These are phyloP conservation scores for Zhuqinia jingwanae DNA, from an alignment of 2,888 invertebrate species.

Conservation along the genomic window DNA sequence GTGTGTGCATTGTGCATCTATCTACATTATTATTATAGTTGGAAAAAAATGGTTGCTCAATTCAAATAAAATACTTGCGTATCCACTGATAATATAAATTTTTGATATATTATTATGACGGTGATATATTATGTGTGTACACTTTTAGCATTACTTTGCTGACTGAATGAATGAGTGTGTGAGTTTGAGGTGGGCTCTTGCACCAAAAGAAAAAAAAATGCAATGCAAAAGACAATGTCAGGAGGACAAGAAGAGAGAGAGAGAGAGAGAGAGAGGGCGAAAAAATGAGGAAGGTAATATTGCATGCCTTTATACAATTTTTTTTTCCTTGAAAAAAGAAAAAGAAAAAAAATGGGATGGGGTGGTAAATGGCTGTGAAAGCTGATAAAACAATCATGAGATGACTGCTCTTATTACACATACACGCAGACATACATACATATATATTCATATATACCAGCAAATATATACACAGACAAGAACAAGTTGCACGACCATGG, in stretches of 20 bases:
- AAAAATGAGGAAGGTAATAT: too few relatives aligned
- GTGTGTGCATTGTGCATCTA: constrained; percentile 53
- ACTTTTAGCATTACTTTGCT: neutral
- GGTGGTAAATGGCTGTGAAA: constrained; percentile 75
- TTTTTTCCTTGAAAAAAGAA: constrained; percentile 15
- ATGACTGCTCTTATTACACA: constrained; percentile 51
- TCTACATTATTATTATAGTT: too few relatives aligned
- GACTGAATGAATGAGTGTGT: neutral
- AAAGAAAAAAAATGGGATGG: constrained; percentile 67
- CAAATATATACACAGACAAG: neutral
- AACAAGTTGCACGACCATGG: neutral
- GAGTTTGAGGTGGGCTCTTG: neutral
- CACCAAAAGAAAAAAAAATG: neutral
- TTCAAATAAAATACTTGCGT: constrained; percentile 54
- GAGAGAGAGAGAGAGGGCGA: too few relatives aligned
- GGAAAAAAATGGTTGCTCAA: constrained; percentile 54
- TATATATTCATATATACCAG: too few relatives aligned
- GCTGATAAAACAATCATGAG: constrained; percentile 74
- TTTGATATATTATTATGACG: constrained; percentile 58
- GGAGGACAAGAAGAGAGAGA: too few relatives aligned
- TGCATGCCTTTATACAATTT: neutral
- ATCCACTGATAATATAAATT: constrained; percentile 63
- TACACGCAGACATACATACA: too few relatives aligned
- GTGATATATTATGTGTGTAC: constrained; percentile 61
- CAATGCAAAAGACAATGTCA: too few relatives aligned